Evolutionary conservation across 2,888 invertebrate species (phyloP), one percentile per base, ranked within the genome.

Genomic region (Dicycla oo): DNA sequence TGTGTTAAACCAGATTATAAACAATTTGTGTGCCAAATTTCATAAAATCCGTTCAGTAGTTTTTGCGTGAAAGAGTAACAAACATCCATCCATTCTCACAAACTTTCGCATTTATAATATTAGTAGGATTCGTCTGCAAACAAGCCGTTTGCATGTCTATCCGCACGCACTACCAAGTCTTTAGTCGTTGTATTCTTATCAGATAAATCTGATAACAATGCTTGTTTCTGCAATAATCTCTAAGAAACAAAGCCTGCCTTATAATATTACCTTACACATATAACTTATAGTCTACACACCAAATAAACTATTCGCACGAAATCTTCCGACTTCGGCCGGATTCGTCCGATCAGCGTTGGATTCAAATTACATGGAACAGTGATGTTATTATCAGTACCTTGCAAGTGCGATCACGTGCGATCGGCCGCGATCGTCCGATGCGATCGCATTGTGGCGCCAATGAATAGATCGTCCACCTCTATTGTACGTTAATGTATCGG

Each of bases 391-490:
- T 88, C 93, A 92, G 91, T 87, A 83, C 84, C 88, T 94, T 92
- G 92, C 88, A 90, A 94, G 92, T 93, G 91, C 85, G 88, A 91
- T 94, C 94, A 94, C 94, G 94, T 90, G 89, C 93, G 90, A 90
- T 92, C 83, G 62, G 68, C 70, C 0, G 69, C 70, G 84, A 82
- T 84, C 90, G 89, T 85, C 89, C 86, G 91, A 90, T 88, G 89
- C 88, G 89, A 90, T 88, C 89, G 91, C 90, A 91, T 92, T 92
- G 91, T 92, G 93, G 93, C 91, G 93, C 91, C 94, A 93, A 95
- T 95, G 95, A 95, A 95, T 95, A 95, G 95, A 95, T 92, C 95
- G 94, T 95, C 95, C 93, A 95, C 95, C 95, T 94, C 94, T 94
- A 95, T 95, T 95, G 95, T 95, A 95, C 95, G 95, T 94, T 95